Conservation (phyloP, 2,888 invertebrate genomes). For the Chydorus sphaericus region DNA sequence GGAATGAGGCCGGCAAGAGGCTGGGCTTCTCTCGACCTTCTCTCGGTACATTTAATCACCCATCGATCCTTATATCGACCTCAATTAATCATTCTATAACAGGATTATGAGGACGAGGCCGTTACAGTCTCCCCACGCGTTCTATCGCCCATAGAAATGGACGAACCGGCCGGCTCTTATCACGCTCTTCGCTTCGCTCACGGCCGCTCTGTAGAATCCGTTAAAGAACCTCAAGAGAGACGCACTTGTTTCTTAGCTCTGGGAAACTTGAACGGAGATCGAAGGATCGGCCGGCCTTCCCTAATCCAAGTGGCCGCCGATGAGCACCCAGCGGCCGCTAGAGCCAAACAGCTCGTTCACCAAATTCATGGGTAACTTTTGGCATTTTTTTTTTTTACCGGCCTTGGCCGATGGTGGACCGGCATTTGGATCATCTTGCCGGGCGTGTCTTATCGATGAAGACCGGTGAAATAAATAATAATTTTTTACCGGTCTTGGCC, state of each 20-base stretch:
- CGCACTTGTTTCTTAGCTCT: conserved; percentile 6
- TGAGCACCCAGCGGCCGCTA: neutral
- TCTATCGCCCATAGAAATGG: conserved; percentile 30
- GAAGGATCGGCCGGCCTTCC: neutral
- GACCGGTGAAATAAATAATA: no score
- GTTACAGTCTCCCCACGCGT: conserved; percentile 39
- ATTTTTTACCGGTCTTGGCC: no score
- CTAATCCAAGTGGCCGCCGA: neutral
- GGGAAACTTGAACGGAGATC: neutral
- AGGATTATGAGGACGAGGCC: conserved; percentile 29
- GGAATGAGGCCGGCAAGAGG: conserved; percentile 3
- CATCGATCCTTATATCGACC: neutral
- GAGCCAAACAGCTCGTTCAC: conserved; percentile 36
- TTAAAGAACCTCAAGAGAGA: conserved; percentile 7
- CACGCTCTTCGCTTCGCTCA: neutral
- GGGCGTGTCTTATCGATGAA: no score
- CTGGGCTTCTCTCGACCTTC: neutral
- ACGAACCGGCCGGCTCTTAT: conserved; percentile 16
- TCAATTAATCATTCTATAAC: neutral
- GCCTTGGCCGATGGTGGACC: no score
- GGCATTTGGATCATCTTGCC: no score
- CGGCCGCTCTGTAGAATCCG: no score
- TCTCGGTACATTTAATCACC: neutral
- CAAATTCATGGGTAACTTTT: conserved; percentile 37
- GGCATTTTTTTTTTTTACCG: neutral